Conservation (phyloP, 2,113 vertebrate genomes). For the Ciconia maguari region DNA sequence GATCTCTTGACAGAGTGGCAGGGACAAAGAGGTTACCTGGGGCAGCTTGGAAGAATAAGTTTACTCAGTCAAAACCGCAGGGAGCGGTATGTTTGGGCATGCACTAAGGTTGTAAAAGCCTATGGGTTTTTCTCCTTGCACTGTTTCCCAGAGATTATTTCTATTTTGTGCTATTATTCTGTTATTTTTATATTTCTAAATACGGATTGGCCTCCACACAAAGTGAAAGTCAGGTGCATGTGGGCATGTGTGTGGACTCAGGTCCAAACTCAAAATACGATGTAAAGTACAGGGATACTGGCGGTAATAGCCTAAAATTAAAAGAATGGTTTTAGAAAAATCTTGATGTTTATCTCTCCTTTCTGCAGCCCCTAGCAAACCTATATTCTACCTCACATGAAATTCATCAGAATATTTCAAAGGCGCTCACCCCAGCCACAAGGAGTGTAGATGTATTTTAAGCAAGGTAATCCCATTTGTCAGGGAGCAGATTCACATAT, state of each 20-base stretch:
- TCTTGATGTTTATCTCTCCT: background rate
- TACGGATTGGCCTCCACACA: background rate
- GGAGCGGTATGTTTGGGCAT: fast-evolving
- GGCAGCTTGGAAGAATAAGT: background rate
- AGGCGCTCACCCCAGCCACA: background rate
- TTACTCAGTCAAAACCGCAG: background rate
- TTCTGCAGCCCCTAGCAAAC: background rate
- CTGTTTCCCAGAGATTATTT: background rate
- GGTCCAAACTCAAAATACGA: fast-evolving
- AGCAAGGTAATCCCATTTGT: background rate
- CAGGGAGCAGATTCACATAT: background rate
- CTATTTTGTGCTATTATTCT: background rate
- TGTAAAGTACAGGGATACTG: background rate
- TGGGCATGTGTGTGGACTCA: background rate
- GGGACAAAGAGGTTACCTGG: background rate
- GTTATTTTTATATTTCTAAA: background rate
- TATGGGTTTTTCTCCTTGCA: background rate
- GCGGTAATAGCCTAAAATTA: background rate
- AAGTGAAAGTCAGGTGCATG: background rate
- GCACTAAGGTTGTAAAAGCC: background rate
- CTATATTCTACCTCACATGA: background rate
- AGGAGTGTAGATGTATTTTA: background rate
- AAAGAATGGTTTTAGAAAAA: background rate
- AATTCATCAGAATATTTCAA: background rate
- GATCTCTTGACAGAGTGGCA: background rate